These are phyloP conservation scores for Porites cylindrica DNA, from an alignment of 92 coral and sea anemone species.

Conservation along the genomic window DNA sequence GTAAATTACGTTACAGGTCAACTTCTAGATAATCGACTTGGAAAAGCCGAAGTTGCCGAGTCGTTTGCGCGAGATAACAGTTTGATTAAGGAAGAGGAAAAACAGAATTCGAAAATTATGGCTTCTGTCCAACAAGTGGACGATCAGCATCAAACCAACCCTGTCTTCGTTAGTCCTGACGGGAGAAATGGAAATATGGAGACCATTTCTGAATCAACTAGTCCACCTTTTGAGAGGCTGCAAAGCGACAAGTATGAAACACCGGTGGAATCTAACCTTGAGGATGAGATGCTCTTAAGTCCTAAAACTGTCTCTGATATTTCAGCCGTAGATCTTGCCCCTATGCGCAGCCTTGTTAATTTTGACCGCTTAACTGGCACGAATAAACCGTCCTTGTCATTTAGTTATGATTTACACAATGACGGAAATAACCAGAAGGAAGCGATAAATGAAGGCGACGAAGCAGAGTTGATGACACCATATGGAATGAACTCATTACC, in stretches of 20 bases:
- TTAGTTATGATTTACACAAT: not conserved
- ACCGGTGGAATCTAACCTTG: not conserved
- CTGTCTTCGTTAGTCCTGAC: not conserved
- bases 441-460: not conserved
- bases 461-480: not conserved
- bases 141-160: not conserved
- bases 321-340: conserved; percentile 29
- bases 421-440: not conserved
- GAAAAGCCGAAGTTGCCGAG: conserved; percentile 21
- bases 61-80: not conserved
- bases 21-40: conserved; percentile 7
- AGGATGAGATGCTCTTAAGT: conserved; percentile 15
- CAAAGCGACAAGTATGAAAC: not conserved
- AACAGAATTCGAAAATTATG: conserved; percentile 7
- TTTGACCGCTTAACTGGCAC: not conserved
- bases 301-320: conserved; percentile 34
- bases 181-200: not conserved
- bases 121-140: conserved; percentile 21
- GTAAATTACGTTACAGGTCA: conserved; percentile 16
- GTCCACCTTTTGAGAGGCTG: not conserved
- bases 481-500: not conserved
- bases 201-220: not conserved
- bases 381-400: conserved; percentile 19
- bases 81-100: conserved; percentile 1
- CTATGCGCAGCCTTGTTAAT: conserved; percentile 1